A percentile compares a stretch with the other conserved stretches of the same genome.
These are phyloP conservation scores for Noctua fimbriata DNA, from an alignment of 2,888 invertebrate species.

Conservation along the genomic window DNA sequence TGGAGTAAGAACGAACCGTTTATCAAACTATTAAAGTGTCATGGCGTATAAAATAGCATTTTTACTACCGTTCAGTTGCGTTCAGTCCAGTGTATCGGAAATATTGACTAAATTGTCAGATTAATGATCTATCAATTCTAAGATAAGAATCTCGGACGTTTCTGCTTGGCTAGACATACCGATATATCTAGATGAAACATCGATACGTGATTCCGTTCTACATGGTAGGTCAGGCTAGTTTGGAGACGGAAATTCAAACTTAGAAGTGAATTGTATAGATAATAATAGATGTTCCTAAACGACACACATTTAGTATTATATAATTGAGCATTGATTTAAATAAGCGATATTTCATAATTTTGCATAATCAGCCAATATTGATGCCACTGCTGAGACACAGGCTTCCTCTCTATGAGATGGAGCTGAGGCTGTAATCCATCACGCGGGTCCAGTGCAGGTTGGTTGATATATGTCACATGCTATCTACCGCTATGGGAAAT, in stretches of 20 bases:
- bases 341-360: not conserved
- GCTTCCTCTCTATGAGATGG: not conserved
- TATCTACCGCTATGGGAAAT: not conserved
- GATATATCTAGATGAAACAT: conserved; percentile 52
- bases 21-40: conserved; percentile 14
- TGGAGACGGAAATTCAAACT: conserved; percentile 21
- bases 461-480: no score
- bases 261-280: conserved; percentile 16
- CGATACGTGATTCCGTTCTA: conserved; percentile 28
- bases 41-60: conserved; percentile 35
- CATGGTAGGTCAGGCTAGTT: conserved; percentile 14
- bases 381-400: not conserved
- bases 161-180: conserved; percentile 52
- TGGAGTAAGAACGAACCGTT: conserved; percentile 9
- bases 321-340: not conserved
- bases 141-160: conserved; percentile 62
- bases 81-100: conserved; percentile 47
- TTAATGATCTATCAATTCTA: conserved; percentile 65
- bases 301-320: not conserved
- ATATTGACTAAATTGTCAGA: conserved; percentile 57
- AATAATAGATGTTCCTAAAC: not conserved
- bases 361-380: not conserved
- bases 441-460: not conserved
- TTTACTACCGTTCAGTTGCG: conserved; percentile 27
- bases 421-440: not conserved